phyloP scores from a whole-genome alignment of 2,113 vertebrate species.

The Oryzias javanicus region DNA sequence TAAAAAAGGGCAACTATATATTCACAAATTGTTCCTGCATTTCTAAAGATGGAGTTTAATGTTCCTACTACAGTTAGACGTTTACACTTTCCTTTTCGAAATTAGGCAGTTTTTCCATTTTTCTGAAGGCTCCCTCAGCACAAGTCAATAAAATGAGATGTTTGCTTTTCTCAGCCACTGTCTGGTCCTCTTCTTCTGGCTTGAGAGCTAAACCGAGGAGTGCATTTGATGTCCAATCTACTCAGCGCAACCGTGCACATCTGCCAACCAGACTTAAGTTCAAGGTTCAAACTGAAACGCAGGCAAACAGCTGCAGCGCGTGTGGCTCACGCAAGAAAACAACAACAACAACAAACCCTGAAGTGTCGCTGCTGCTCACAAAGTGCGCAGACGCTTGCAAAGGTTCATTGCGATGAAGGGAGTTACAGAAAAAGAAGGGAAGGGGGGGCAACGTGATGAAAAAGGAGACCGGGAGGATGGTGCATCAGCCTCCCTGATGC shows the following conservation, averaged over 20 bases:
- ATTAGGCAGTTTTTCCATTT: constrained; percentile 17
- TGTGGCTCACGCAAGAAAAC: constrained; percentile 65
- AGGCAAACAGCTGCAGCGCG: constrained; percentile 44
- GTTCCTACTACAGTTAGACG: neutral
- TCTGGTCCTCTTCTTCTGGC: constrained; percentile 6
- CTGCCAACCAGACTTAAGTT: constrained; percentile 14
- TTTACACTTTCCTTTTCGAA: constrained; percentile 28
- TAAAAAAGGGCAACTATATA: constrained; percentile 51
- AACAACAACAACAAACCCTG: constrained; percentile 67
- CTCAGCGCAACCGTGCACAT: constrained; percentile 17
- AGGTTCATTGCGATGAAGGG: constrained; percentile 76
- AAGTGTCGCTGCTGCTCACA: constrained; percentile 70
- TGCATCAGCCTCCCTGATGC: constrained; percentile 63
- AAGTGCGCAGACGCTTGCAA: constrained; percentile 75
- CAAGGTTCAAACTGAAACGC: constrained; percentile 39
- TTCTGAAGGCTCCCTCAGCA: constrained; percentile 9
- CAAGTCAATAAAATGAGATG: constrained; percentile 16
- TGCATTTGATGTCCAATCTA: constrained; percentile 26
- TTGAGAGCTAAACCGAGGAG: neutral
- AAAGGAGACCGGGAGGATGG: constrained; percentile 66
- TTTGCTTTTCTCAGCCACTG: constrained; percentile 23
- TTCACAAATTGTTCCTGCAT: constrained; percentile 52
- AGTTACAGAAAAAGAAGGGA: constrained; percentile 55
- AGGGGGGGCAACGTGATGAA: constrained; percentile 66
- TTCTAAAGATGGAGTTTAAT: constrained; percentile 27